Evolutionary conservation across 2,888 invertebrate genomes (phyloP).

Genomic region (Ecliptopera silaceata): DNA sequence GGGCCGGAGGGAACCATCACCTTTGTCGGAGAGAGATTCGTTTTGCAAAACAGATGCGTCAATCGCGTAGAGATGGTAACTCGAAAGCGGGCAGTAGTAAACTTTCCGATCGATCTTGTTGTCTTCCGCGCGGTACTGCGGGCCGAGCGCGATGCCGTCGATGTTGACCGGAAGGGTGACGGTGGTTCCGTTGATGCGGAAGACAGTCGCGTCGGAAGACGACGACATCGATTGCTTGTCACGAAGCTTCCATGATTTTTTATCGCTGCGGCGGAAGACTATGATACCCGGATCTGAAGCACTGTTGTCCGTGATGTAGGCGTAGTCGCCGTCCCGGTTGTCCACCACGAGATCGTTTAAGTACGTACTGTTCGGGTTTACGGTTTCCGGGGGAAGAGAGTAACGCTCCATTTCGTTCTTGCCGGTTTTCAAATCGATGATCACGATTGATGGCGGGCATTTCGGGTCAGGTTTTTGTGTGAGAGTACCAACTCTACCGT

Average conservation of each 20-base stretch:
- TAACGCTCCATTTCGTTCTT: slow-evolving; percentile 82
- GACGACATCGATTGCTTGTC: slow-evolving; percentile 85
- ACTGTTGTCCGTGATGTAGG: slow-evolving; percentile 89
- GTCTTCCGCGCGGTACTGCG: slow-evolving; percentile 71
- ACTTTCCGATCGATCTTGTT: slow-evolving; percentile 76
- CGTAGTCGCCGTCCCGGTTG: slow-evolving; percentile 86
- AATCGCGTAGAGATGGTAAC: slow-evolving; percentile 86
- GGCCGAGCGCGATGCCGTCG: slow-evolving; percentile 88
- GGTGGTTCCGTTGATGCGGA: slow-evolving; percentile 84
- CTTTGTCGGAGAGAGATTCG: slow-evolving; percentile 66
- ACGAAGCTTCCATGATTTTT: slow-evolving; percentile 87
- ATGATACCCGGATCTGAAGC: slow-evolving; percentile 87
- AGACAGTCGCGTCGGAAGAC: slow-evolving; percentile 80
- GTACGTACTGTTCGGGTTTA: slow-evolving; percentile 82
- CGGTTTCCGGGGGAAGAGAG: slow-evolving; percentile 84
- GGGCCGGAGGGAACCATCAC: slow-evolving; percentile 63
- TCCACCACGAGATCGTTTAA: slow-evolving; percentile 89
- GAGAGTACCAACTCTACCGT: slow-evolving; percentile 85
- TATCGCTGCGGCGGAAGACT: slow-evolving; percentile 85
- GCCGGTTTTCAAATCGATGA: slow-evolving; percentile 85
- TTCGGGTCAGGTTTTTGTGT: slow-evolving; percentile 76
- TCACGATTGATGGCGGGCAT: slow-evolving; percentile 87
- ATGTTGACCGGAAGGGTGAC: slow-evolving; percentile 84
- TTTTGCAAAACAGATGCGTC: slow-evolving; percentile 84
- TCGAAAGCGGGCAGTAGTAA: slow-evolving; percentile 87